Percentiles rank a stretch among this genome's conserved stretches.
phyloP scores from a whole-genome alignment of 2,797 vertebrate species.

The Lepidocolaptes lacrymiger region DNA sequence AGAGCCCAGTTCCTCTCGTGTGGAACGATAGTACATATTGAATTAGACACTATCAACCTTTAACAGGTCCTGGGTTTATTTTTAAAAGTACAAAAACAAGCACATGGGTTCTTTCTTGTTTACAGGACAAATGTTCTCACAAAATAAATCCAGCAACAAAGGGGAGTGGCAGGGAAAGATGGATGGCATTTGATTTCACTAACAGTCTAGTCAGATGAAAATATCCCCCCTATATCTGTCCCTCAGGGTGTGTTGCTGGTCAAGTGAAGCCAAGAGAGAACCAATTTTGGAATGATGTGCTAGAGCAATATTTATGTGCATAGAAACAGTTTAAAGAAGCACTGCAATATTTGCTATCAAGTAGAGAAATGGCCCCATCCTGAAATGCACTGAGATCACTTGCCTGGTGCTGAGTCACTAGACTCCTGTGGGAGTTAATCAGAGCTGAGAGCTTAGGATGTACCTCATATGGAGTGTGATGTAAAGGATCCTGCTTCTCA shows the following conservation, averaged over 20 bases:
- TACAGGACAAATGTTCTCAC: neutral
- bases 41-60: neutral
- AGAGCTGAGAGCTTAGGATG: neutral
- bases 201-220: constrained; percentile 12
- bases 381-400: neutral
- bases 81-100: neutral
- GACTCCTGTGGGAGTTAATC: neutral
- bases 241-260: neutral
- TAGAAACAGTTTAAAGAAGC: neutral
- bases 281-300: neutral
- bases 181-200: neutral
- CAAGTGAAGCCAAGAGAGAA: neutral
- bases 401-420: neutral
- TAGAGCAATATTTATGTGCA: neutral
- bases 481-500: neutral
- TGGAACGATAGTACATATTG: neutral
- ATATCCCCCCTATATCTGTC: constrained; percentile 7
- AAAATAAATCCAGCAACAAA: constrained; percentile 36
- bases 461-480: neutral
- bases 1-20: neutral
- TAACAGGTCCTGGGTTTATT: neutral
- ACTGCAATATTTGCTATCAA: neutral
- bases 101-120: neutral
- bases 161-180: neutral
- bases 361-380: neutral